phyloP scores from a whole-genome alignment of 2,797 vertebrate species.

The Trachops cirrhosus region DNA sequence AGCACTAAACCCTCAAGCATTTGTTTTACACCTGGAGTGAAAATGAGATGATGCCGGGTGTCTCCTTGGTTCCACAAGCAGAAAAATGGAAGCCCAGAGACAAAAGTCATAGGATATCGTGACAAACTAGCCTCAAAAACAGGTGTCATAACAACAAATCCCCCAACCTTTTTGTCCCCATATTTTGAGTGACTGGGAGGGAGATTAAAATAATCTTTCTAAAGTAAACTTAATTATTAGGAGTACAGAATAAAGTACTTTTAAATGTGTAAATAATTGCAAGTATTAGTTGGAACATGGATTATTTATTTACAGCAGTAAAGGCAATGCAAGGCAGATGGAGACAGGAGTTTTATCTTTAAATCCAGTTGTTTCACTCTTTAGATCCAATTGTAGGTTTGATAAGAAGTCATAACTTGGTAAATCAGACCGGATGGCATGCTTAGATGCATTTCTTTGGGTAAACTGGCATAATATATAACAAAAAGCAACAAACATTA shows the following conservation, averaged over 20 bases:
- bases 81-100: neutral
- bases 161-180: neutral
- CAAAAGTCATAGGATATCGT: neutral
- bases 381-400: neutral
- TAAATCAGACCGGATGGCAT: neutral
- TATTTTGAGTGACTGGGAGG: neutral
- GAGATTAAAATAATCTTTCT: neutral
- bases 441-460: neutral
- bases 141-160: neutral
- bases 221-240: neutral
- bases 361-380: neutral
- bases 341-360: neutral
- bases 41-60: neutral
- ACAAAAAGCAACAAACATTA: neutral
- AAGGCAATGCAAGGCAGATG: neutral
- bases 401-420: neutral
- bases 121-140: neutral
- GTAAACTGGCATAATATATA: neutral
- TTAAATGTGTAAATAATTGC: neutral
- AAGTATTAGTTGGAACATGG: neutral
- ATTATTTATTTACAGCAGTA: neutral
- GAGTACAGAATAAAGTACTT: neutral
- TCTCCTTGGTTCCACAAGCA: neutral
- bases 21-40: neutral
- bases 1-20: neutral